phyloP scores from a whole-genome alignment of 2,797 vertebrate species.

The Psittacula echo region DNA sequence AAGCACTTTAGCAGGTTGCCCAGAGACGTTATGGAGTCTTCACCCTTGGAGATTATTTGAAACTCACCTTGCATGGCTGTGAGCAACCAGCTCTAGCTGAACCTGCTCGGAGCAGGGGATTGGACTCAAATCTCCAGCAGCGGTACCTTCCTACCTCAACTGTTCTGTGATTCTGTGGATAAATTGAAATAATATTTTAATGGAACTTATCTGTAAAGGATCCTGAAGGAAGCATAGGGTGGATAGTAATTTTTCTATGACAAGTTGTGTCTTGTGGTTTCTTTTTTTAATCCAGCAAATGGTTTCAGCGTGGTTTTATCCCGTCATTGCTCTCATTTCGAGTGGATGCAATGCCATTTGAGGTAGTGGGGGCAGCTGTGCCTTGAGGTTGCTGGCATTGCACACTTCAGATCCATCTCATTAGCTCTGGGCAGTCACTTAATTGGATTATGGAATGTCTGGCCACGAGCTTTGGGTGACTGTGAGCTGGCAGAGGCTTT shows the following conservation, averaged over 20 bases:
- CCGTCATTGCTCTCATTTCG: neutral
- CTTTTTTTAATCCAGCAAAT: neutral
- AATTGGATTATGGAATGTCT: constrained; percentile 54
- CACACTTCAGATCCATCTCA: constrained; percentile 51
- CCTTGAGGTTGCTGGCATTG: constrained; percentile 36
- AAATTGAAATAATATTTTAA: neutral
- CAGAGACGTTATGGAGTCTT: neutral
- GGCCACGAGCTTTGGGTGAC: neutral
- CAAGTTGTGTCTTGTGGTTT: neutral
- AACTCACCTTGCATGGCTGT: rapidly evolving
- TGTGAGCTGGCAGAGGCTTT: constrained; percentile 11
- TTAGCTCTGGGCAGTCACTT: constrained; percentile 41
- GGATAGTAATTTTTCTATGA: neutral
- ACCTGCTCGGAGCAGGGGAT: neutral
- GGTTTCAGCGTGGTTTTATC: neutral
- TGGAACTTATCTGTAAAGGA: neutral
- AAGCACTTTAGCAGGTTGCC: neutral
- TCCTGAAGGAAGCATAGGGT: neutral
- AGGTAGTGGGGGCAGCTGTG: constrained; percentile 5
- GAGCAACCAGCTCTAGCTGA: neutral
- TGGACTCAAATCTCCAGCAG: neutral
- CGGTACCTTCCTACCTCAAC: neutral
- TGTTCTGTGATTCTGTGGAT: neutral
- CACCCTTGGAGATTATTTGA: neutral
- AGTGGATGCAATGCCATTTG: neutral